Evolutionary conservation across 1,140 invertebrate genomes (phyloP).

Genomic region (Nymphalis io): DNA sequence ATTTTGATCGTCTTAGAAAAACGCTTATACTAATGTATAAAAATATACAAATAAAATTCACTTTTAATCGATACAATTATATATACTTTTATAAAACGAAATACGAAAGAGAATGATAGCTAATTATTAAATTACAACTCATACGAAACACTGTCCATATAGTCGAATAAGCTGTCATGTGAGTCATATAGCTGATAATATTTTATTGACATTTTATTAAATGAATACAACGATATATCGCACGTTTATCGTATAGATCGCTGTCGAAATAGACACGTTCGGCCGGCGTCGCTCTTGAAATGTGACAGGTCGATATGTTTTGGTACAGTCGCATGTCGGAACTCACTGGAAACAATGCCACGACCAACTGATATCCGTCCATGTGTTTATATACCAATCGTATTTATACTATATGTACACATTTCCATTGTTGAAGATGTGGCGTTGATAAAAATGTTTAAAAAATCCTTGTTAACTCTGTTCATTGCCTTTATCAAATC

Average conservation of each 20-base stretch:
- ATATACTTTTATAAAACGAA: too few relatives aligned
- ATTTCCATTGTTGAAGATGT: not conserved
- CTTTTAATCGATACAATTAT: too few relatives aligned
- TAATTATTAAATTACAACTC: too few relatives aligned
- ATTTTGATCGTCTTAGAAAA: too few relatives aligned
- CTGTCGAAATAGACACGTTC: conserved; percentile 24
- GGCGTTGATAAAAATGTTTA: conserved; percentile 4
- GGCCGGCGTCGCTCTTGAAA: conserved; percentile 46
- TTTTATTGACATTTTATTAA: not conserved
- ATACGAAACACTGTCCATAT: too few relatives aligned
- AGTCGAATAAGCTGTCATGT: too few relatives aligned
- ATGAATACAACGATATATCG: conserved; percentile 23
- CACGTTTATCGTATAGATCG: conserved; percentile 24
- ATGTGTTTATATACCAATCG: conserved; percentile 8
- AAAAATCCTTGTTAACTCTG: not conserved
- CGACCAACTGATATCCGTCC: conserved; percentile 43
- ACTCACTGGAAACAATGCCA: conserved; percentile 49
- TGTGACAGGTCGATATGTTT: conserved; percentile 54
- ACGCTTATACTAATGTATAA: too few relatives aligned
- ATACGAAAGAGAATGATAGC: too few relatives aligned
- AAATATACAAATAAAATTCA: too few relatives aligned
- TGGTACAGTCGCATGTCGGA: conserved; percentile 48
- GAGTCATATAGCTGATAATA: too few relatives aligned
- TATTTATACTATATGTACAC: not conserved
- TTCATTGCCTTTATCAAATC: not conserved